A percentile compares a stretch with the other conserved stretches of the same genome.
These are phyloP conservation scores for Bufo bufo DNA, from an alignment of 2,113 vertebrate genomes.

Conservation along the genomic window DNA sequence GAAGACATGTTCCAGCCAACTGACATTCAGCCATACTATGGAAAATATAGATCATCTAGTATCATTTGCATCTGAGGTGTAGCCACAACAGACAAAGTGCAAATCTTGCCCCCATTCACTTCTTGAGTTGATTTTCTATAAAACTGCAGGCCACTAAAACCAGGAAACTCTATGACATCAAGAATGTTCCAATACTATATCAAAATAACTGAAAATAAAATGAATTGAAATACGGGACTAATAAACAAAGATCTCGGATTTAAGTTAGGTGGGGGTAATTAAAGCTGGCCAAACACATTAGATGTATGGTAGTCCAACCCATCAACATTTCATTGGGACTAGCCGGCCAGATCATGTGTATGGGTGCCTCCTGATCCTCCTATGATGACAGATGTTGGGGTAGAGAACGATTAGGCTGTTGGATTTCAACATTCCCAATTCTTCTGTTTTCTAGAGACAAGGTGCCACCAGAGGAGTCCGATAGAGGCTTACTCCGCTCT, in stretches of 20 bases:
- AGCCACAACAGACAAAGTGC: conserved; percentile 61
- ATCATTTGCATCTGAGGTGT: conserved; percentile 58
- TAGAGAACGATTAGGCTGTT: too few relatives aligned
- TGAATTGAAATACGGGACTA: neutral
- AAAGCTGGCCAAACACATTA: too few relatives aligned
- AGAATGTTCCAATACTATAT: conserved; percentile 49
- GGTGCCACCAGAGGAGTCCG: too few relatives aligned
- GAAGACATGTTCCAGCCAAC: conserved; percentile 64
- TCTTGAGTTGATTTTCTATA: conserved; percentile 63
- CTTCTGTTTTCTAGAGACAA: too few relatives aligned
- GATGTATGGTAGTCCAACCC: too few relatives aligned
- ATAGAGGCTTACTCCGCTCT: too few relatives aligned
- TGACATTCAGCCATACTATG: conserved; percentile 55
- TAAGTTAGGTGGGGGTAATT: neutral
- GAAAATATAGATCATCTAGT: conserved; percentile 65
- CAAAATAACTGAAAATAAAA: conserved; percentile 6
- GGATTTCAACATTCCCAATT: too few relatives aligned
- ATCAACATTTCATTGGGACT: too few relatives aligned
- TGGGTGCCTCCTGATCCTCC: too few relatives aligned
- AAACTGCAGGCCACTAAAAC: conserved; percentile 60
- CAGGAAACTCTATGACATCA: conserved; percentile 62
- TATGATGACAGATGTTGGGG: too few relatives aligned
- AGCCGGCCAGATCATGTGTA: too few relatives aligned
- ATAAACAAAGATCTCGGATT: neutral
- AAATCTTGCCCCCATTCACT: conserved; percentile 60